Percentiles rank a stretch among this genome's conserved stretches.
phyloP scores from a whole-genome alignment of 2,113 vertebrate species.

The Damaliscus lunatus region DNA sequence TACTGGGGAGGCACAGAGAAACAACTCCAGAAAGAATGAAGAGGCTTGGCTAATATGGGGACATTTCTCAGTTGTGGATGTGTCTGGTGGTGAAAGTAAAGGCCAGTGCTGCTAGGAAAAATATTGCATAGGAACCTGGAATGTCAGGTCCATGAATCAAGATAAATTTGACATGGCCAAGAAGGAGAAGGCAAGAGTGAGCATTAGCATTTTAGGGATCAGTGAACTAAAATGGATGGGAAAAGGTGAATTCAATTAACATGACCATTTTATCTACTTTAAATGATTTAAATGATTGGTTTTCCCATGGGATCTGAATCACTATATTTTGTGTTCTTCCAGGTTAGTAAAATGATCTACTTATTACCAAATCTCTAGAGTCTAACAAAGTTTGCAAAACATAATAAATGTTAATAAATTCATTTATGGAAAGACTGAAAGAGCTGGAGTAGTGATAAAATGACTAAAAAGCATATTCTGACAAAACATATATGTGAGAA shows the following conservation, averaged over 20 bases:
- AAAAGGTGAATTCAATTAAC: not conserved
- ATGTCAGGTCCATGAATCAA: not conserved
- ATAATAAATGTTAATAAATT: not conserved
- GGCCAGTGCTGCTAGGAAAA: not conserved
- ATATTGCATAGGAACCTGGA: not conserved
- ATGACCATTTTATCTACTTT: not conserved
- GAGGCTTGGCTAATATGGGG: not conserved
- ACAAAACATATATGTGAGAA: not conserved
- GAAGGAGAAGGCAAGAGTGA: not conserved
- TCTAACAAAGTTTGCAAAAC: not conserved
- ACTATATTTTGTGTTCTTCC: not conserved
- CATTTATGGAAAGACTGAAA: not conserved
- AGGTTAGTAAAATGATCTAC: not conserved
- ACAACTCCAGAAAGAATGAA: not conserved
- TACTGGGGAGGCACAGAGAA: not conserved
- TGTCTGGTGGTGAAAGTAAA: not conserved
- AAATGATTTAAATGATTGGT: not conserved
- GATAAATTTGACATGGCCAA: not conserved
- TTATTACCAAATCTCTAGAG: not conserved
- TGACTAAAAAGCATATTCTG: not conserved
- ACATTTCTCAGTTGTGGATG: not conserved
- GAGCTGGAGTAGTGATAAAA: not conserved
- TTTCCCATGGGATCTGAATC: not conserved
- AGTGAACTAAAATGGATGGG: not conserved
- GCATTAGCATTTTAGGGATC: not conserved